Base-by-base conservation (phyloP, 2,888 invertebrate species). In the Calameuta filiformis region DNA sequence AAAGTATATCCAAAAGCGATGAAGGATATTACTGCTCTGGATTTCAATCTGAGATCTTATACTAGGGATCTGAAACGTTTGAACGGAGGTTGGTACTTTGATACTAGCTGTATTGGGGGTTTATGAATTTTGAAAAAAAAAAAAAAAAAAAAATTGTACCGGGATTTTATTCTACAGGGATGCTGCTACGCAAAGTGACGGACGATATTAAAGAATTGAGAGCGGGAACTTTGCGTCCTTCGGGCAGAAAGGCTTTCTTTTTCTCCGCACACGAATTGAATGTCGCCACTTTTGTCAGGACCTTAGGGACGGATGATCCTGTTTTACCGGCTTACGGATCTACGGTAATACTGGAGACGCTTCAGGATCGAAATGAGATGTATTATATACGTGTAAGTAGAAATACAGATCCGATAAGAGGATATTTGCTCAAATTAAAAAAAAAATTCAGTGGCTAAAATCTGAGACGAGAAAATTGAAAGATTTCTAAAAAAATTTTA, bases 21-120 rank as follows among this genome's bases (percentile, higher is more conserved):
- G 91, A 83, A 86, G 68, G 88, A 90, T 23, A 85, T 92, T 2
- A 86, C 91, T n/a, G 89, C 88, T 23, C 84, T 92, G 69, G 91
- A 91, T 82, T 93, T 93, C 79, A 86, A 89, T 79, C 80, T 92
- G 0, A 86, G 89, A 37, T 91, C 92, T 1, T 90, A 88, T 75
- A 92, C 90, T 11, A 86, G 82, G 31, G 83, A 88, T 71, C 85
- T 92, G 85, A 90, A 88, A 79, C 89, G 91, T 76, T 83, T 92
- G 30, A 92, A 91, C 81, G 91, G 91, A 85, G 92, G 92, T 92
- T 84, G 80, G 75, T 56, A 56, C 23, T 23, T 56, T 23, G 56
- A 23, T 56, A 23, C 9, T 23, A 2, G 40, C 6, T 40, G 6
- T 40, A 15, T 40, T 4, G 6, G 23, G 56, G 23, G 0, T 23